Percentiles rank a stretch among this genome's conserved stretches.
phyloP scores from a whole-genome alignment of 2,888 invertebrate genomes.

The Sarcophaga carnaria region DNA sequence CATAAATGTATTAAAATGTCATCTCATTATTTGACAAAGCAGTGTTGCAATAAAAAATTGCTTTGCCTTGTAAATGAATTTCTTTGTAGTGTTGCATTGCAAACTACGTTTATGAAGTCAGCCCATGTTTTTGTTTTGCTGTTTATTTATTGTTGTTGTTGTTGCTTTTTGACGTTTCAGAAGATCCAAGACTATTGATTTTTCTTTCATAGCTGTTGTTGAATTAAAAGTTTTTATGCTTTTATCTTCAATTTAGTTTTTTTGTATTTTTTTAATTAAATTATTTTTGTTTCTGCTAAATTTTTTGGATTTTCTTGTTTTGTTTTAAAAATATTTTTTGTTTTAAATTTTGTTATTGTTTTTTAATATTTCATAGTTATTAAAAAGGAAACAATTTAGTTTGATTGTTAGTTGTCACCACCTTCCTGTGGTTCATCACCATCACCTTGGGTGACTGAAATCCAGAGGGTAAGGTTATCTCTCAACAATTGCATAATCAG shows the following conservation, averaged over 20 bases:
- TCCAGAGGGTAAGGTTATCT: constrained; percentile 97
- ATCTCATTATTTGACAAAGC: too few relatives aligned
- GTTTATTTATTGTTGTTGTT: constrained; percentile 69
- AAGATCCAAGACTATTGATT: constrained; percentile 66
- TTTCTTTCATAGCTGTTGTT: constrained; percentile 64
- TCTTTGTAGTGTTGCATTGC: too few relatives aligned
- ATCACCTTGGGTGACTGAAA: constrained; percentile 97
- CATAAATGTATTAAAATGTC: too few relatives aligned
- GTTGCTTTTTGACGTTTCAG: constrained; percentile 71
- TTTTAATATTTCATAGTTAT: constrained; percentile 81
- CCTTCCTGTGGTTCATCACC: constrained; percentile 97
- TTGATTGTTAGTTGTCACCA: constrained; percentile 92
- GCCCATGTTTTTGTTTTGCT: too few relatives aligned
- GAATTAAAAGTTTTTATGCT: constrained; percentile 70
- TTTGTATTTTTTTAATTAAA: constrained; percentile 73
- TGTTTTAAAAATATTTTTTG: constrained; percentile 68
- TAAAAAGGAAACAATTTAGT: constrained; percentile 83
- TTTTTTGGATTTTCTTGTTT: constrained; percentile 69
- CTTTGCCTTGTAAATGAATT: too few relatives aligned
- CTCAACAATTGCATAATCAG: constrained; percentile 99
- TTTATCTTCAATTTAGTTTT: constrained; percentile 59
- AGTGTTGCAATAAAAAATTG: too few relatives aligned
- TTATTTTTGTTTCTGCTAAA: constrained; percentile 75
- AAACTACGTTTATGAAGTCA: too few relatives aligned
- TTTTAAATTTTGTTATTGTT: constrained; percentile 71